Conservation (phyloP, 2,888 invertebrate species). For the Tineola bisselliella region DNA sequence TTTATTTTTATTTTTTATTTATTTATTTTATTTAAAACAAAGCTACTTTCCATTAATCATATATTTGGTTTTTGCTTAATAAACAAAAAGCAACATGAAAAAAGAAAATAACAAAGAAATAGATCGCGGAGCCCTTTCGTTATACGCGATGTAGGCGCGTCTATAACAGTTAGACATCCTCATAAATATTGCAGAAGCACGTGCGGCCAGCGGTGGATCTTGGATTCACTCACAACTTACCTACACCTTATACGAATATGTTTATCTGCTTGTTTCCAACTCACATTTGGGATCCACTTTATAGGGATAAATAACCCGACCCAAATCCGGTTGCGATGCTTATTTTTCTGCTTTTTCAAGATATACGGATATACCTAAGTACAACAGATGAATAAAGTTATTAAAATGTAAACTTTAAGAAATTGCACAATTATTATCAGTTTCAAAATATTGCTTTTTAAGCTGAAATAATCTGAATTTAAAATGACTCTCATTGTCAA, state of each 20-base stretch:
- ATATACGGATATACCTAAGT: no score
- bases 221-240: slow-evolving; percentile 9
- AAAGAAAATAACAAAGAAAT: not conserved
- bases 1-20: no score
- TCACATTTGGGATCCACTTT: not conserved
- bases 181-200: slow-evolving; percentile 53
- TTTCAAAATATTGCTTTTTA: no score
- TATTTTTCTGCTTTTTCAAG: not conserved
- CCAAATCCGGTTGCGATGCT: not conserved
- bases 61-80: no score
- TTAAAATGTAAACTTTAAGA: no score
- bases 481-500: not conserved
- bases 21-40: no score
- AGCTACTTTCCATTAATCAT: no score
- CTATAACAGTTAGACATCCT: slow-evolving; percentile 20
- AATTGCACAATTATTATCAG: no score
- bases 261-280: not conserved
- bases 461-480: not conserved
- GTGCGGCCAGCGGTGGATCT: slow-evolving; percentile 20
- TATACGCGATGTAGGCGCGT: slow-evolving; percentile 8
- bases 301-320: not conserved
- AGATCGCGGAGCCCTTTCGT: slow-evolving; percentile 1
- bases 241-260: not conserved
- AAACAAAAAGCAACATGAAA: no score
- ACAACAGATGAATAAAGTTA: no score